phyloP scores from a whole-genome alignment of 2,113 vertebrate genomes.

The Ploceus nigricollis region DNA sequence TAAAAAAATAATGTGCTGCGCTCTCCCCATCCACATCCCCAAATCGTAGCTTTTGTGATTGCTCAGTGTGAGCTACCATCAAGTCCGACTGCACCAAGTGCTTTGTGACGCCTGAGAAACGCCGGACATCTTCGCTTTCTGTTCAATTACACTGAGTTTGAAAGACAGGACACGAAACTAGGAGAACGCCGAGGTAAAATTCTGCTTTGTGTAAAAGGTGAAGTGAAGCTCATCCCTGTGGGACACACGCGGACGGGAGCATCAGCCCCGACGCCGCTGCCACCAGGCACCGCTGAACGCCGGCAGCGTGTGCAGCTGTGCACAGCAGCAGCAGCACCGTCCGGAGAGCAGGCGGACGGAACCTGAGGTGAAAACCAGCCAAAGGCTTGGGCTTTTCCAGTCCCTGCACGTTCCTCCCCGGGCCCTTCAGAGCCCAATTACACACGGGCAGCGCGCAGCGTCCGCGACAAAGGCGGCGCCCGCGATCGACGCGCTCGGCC shows the following conservation, averaged over 20 bases:
- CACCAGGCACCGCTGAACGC: rapidly evolving
- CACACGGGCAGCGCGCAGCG: rapidly evolving
- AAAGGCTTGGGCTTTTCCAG: rapidly evolving
- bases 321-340: not conserved
- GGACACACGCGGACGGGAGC: rapidly evolving
- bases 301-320: rapidly evolving
- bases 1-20: rapidly evolving
- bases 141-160: not conserved
- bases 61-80: not conserved
- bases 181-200: not conserved
- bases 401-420: too few species aligned
- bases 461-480: rapidly evolving
- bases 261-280: not conserved
- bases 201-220: not conserved
- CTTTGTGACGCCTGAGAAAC: rapidly evolving
- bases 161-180: not conserved
- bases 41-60: not conserved
- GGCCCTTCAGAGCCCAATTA: rapidly evolving
- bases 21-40: not conserved
- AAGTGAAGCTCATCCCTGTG: rapidly evolving
- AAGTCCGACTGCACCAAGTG: not conserved
- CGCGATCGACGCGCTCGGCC: not conserved
- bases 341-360: rapidly evolving
- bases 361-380: not conserved
- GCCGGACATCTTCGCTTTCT: too few species aligned